Conservation (phyloP, 2,797 vertebrate genomes). For the Poeciliopsis turneri region DNA sequence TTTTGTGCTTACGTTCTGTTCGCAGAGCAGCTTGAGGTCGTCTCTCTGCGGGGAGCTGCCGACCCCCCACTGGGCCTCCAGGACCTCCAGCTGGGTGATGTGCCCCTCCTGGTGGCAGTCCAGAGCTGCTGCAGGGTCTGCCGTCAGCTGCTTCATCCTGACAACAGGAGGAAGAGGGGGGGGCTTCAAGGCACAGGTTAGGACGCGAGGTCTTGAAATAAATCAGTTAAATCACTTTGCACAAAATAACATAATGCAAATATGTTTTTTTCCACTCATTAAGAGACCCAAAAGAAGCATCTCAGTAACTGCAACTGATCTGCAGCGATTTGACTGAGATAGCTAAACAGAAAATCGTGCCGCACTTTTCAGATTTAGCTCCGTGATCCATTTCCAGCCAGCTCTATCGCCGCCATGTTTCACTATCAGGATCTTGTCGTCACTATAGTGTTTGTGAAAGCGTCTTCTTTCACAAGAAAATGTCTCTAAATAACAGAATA, state of each 20-base stretch:
- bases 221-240: neutral
- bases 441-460: neutral
- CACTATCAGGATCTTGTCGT: neutral
- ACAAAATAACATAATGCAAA: neutral
- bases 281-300: neutral
- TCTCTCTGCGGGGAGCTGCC: slow-evolving; percentile 96
- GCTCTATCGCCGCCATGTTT: neutral
- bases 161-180: neutral
- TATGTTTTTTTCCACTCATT: neutral
- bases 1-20: slow-evolving; percentile 91
- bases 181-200: neutral
- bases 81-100: slow-evolving; percentile 89
- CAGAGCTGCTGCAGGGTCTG: slow-evolving; percentile 79
- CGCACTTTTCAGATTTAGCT: neutral
- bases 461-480: neutral
- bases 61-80: slow-evolving; percentile 96
- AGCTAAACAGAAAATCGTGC: neutral
- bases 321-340: neutral
- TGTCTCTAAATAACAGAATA: neutral
- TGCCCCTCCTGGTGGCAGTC: slow-evolving; percentile 86
- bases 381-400: neutral
- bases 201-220: neutral
- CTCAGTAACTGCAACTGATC: neutral
- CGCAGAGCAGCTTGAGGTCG: slow-evolving; percentile 96
- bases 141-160: slow-evolving; percentile 91